Percentiles rank a stretch among this genome's conserved stretches.
Conservation (phyloP, 2,113 vertebrate genomes). For the Gasterosteus nipponicus region DNA sequence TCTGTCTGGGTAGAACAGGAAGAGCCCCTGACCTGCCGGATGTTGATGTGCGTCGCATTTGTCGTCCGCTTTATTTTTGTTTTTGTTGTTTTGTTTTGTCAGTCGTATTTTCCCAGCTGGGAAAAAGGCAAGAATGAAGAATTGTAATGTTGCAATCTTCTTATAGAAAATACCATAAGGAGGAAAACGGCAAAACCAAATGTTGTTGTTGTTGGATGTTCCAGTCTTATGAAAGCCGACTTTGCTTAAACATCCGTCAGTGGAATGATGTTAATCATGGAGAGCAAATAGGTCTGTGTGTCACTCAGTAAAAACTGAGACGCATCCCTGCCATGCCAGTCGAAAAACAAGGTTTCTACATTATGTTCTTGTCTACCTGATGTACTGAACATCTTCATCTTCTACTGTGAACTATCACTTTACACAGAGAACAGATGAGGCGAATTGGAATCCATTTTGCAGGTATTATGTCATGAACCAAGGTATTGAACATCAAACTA, state of each 20-base stretch:
- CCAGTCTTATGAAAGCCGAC: neutral
- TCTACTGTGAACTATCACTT: neutral
- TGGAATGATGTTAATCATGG: neutral
- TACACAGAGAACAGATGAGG: neutral
- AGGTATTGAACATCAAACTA: neutral
- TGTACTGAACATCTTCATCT: neutral
- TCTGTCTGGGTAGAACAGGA: slow-evolving; percentile 12
- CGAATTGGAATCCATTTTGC: neutral
- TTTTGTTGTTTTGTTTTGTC: slow-evolving; percentile 1
- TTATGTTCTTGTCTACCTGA: neutral
- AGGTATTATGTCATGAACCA: neutral
- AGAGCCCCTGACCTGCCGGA: slow-evolving; percentile 30
- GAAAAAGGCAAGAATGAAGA: neutral
- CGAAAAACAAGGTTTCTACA: neutral
- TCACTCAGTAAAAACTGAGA: neutral
- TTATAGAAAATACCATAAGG: neutral
- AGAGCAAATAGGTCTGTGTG: neutral
- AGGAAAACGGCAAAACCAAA: neutral
- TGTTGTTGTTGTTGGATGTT: neutral
- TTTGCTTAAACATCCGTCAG: neutral
- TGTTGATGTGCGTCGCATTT: slow-evolving; percentile 6
- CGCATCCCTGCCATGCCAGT: neutral
- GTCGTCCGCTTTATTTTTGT: slow-evolving; percentile 11
- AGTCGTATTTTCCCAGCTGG: neutral
- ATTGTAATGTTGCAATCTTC: neutral